phyloP scores from a whole-genome alignment of 2,113 vertebrate species.

The Emydura subglobosa region DNA sequence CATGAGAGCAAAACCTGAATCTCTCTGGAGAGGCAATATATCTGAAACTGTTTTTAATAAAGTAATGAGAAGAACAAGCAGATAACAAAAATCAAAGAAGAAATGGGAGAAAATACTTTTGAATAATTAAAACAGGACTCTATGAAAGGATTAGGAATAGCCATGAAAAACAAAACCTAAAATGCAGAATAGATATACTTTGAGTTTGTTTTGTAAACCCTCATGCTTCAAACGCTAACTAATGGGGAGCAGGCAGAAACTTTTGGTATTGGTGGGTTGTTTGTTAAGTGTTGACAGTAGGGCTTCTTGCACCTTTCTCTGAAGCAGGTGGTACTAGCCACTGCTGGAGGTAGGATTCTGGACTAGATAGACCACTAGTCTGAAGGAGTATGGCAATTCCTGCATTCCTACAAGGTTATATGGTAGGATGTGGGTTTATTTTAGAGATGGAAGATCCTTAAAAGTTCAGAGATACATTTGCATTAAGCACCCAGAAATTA shows the following conservation, averaged over 20 bases:
- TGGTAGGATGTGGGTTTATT: slow-evolving; percentile 31
- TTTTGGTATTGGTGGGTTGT: neutral
- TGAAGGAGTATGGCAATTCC: neutral
- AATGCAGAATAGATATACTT: neutral
- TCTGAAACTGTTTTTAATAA: slow-evolving; percentile 24
- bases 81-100: slow-evolving; percentile 4
- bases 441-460: slow-evolving; percentile 21
- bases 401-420: slow-evolving; percentile 24
- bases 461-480: slow-evolving; percentile 27
- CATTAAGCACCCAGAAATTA: slow-evolving; percentile 22
- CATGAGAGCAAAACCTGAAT: slow-evolving; percentile 15
- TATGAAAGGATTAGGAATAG: neutral
- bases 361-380: neutral
- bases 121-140: slow-evolving; percentile 17
- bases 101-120: neutral
- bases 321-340: neutral
- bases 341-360: neutral
- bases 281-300: neutral
- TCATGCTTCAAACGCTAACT: neutral
- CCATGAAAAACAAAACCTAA: neutral
- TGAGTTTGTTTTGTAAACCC: no score
- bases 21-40: slow-evolving; percentile 14
- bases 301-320: neutral
- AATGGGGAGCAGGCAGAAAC: neutral
- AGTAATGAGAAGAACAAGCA: neutral